Evolutionary conservation across 2,113 vertebrate species (phyloP).

Genomic region (Tichodroma muraria): DNA sequence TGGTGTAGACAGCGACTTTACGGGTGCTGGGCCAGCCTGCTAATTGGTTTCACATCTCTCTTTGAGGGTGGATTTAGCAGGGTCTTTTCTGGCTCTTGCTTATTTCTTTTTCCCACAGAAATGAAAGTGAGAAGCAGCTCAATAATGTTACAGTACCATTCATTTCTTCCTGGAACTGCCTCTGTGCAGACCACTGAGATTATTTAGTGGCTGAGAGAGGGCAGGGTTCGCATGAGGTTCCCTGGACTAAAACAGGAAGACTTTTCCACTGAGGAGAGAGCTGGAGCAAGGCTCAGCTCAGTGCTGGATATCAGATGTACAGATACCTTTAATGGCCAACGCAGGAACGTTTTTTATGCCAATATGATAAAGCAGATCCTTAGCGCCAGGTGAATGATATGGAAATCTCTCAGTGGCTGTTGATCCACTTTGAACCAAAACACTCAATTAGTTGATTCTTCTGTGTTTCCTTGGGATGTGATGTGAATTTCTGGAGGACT

Average conservation of each 20-base stretch:
- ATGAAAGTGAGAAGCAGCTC: not conserved
- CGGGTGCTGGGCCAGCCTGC: not conserved
- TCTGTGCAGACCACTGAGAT: not conserved
- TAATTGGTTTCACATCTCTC: constrained; percentile 38
- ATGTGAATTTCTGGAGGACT: not conserved
- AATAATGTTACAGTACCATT: not conserved
- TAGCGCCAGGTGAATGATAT: not conserved
- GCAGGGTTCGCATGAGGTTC: not conserved
- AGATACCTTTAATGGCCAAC: not conserved
- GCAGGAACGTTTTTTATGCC: not conserved
- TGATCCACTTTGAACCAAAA: not conserved
- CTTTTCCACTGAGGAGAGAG: not conserved
- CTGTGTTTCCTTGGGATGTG: not conserved
- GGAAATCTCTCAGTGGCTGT: not conserved
- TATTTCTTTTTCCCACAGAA: constrained; percentile 15
- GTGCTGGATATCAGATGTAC: not conserved
- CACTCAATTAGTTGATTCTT: not conserved
- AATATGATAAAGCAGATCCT: not conserved
- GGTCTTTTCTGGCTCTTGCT: not conserved
- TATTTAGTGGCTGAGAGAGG: not conserved
- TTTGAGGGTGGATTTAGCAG: not conserved
- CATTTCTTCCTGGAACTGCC: not conserved
- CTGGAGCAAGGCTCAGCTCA: not conserved
- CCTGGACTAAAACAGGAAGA: not conserved
- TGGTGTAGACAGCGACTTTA: constrained; percentile 10